A percentile compares a stretch with the other conserved stretches of the same genome.
These are phyloP conservation scores for Diplazon laetatorius DNA, from an alignment of 2,888 invertebrate genomes.

Conservation along the genomic window DNA sequence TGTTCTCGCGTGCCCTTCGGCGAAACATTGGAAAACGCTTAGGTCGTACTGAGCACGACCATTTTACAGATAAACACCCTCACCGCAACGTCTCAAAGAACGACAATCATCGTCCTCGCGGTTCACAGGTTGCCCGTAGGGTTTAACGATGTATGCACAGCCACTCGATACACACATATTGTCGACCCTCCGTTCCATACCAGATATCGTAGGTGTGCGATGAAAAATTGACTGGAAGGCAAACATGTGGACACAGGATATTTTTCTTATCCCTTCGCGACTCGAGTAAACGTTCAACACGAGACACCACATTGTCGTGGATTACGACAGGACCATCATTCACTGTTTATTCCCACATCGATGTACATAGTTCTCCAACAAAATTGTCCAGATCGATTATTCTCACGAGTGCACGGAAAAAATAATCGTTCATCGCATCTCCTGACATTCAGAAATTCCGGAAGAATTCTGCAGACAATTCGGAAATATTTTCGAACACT, in stretches of 20 bases:
- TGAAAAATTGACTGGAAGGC: slow-evolving; percentile 47
- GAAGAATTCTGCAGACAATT: slow-evolving; percentile 13
- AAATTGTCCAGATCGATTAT: no score
- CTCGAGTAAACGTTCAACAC: not conserved
- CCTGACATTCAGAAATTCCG: no score
- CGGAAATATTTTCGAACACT: slow-evolving; percentile 30
- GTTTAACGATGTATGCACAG: slow-evolving; percentile 38
- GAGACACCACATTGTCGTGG: no score
- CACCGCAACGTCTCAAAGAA: slow-evolving; percentile 62
- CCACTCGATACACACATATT: not conserved
- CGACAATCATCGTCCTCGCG: slow-evolving; percentile 13
- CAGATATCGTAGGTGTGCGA: slow-evolving; percentile 33
- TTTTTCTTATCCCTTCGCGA: slow-evolving; percentile 10
- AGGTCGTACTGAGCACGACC: slow-evolving; percentile 65
- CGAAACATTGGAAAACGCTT: slow-evolving; percentile 79
- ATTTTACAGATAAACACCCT: slow-evolving; percentile 75
- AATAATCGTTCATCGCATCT: no score
- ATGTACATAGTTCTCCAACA: not conserved
- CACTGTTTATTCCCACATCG: not conserved
- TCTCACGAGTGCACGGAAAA: no score
- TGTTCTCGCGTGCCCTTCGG: slow-evolving; percentile 51
- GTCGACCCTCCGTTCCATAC: slow-evolving; percentile 20
- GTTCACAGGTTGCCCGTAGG: slow-evolving; percentile 48
- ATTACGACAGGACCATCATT: slow-evolving; percentile 6
- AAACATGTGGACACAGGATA: slow-evolving; percentile 13